Evolutionary conservation across 2,888 invertebrate genomes (phyloP).

Genomic region (Parnassius apollo): DNA sequence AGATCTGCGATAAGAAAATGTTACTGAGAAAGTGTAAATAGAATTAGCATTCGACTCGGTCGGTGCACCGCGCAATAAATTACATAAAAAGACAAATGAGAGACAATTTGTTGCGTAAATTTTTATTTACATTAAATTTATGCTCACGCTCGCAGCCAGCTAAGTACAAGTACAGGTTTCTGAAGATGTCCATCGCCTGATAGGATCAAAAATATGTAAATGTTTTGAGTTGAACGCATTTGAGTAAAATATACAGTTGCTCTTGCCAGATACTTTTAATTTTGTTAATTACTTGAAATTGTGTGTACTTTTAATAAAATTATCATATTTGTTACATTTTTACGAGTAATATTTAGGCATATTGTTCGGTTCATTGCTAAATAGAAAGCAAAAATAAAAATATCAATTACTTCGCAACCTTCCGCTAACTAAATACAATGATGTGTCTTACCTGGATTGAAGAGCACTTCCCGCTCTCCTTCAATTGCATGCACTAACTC

Average conservation of each 20-base stretch:
- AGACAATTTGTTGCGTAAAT: constrained; percentile 31
- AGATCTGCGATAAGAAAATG: constrained; percentile 64
- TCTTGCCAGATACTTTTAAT: constrained; percentile 9
- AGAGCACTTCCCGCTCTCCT: no score
- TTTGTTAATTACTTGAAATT: constrained; percentile 6
- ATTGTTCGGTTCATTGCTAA: no score
- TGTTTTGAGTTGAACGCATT: constrained; percentile 26
- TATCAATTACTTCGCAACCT: no score
- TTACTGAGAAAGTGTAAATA: constrained; percentile 42
- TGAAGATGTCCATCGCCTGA: constrained; percentile 34
- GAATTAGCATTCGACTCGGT: constrained; percentile 28
- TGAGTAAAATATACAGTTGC: constrained; percentile 7
- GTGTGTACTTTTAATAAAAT: not conserved
- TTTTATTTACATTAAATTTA: constrained; percentile 31
- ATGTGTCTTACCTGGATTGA: no score
- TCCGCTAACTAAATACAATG: no score
- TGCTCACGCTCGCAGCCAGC: constrained; percentile 26
- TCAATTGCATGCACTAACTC: no score
- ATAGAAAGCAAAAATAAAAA: no score
- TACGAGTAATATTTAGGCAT: no score
- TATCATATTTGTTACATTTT: no score
- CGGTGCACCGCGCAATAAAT: constrained; percentile 30
- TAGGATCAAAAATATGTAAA: constrained; percentile 42
- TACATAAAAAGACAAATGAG: constrained; percentile 29
- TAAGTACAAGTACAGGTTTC: constrained; percentile 34